Conservation (phyloP, 2,113 vertebrate genomes). For the Choloepus hoffmanni region DNA sequence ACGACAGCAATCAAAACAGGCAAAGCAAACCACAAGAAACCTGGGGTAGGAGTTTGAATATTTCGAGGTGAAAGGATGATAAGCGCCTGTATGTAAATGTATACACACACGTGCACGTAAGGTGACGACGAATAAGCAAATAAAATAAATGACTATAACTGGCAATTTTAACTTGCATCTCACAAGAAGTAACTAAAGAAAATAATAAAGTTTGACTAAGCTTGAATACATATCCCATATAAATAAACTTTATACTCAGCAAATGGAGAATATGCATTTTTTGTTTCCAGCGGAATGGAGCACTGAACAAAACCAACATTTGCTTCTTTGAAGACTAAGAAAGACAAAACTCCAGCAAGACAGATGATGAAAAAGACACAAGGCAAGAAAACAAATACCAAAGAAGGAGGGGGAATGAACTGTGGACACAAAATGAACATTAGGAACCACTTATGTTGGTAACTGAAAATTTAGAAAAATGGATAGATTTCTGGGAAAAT, state of each 20-base stretch:
- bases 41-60: rapidly evolving
- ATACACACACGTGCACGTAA: rapidly evolving
- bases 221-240: not conserved
- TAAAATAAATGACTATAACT: rapidly evolving
- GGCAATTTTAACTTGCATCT: rapidly evolving
- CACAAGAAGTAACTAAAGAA: not conserved
- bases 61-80: not conserved
- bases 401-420: no score
- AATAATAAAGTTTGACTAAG: not conserved
- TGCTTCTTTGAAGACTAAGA: not conserved
- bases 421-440: not conserved
- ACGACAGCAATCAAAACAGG: rapidly evolving
- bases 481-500: not conserved
- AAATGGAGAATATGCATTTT: not conserved
- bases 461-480: not conserved
- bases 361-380: not conserved
- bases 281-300: not conserved
- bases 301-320: not conserved
- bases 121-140: no score
- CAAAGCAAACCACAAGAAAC: not conserved
- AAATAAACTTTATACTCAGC: no score
- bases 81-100: rapidly evolving
- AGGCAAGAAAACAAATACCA: not conserved
- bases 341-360: not conserved
- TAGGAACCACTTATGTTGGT: rapidly evolving